phyloP scores from a whole-genome alignment of 2,888 invertebrate species.

The Cryptophagus acutangulus region DNA sequence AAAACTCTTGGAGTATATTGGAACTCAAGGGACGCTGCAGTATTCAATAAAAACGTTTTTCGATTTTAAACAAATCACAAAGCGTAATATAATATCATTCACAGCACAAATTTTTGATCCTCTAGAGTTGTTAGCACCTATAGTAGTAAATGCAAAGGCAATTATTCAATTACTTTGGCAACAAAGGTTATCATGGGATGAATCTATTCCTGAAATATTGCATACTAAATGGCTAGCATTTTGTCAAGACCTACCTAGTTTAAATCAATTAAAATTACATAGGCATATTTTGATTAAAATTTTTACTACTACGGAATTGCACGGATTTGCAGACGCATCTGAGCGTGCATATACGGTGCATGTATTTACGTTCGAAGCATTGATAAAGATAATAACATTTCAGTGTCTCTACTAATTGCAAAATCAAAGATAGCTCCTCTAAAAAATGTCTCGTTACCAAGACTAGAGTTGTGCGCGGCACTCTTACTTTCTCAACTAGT shows the following conservation, averaged over 20 bases:
- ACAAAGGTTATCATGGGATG: slow-evolving; percentile 17
- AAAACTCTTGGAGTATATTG: slow-evolving; percentile 17
- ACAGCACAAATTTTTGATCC: slow-evolving; percentile 19
- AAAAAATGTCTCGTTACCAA: slow-evolving; percentile 18
- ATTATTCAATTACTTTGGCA: slow-evolving; percentile 18
- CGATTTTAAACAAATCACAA: slow-evolving; percentile 4
- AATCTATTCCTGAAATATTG: slow-evolving; percentile 14
- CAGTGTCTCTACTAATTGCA: slow-evolving; percentile 15
- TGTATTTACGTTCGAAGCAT: slow-evolving; percentile 12
- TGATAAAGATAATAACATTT: slow-evolving; percentile 7
- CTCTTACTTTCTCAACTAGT: too few species aligned
- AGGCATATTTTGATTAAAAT: slow-evolving; percentile 8
- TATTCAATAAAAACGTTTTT: slow-evolving; percentile 8
- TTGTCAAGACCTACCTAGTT: slow-evolving; percentile 2
- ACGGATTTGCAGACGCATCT: slow-evolving; percentile 15
- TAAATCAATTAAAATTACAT: slow-evolving; percentile 12
- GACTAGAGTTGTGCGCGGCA: too few species aligned
- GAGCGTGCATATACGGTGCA: slow-evolving; percentile 13
- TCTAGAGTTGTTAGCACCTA: slow-evolving; percentile 14
- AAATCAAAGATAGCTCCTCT: too few species aligned
- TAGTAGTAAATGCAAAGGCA: slow-evolving; percentile 14
- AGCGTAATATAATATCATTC: slow-evolving; percentile 14
- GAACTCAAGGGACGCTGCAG: slow-evolving; percentile 12
- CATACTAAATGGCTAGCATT: slow-evolving; percentile 13
- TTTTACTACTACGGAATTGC: slow-evolving; percentile 8